Evolutionary conservation across 2,797 vertebrate genomes (phyloP).

Genomic region (Sphenodon punctatus): DNA sequence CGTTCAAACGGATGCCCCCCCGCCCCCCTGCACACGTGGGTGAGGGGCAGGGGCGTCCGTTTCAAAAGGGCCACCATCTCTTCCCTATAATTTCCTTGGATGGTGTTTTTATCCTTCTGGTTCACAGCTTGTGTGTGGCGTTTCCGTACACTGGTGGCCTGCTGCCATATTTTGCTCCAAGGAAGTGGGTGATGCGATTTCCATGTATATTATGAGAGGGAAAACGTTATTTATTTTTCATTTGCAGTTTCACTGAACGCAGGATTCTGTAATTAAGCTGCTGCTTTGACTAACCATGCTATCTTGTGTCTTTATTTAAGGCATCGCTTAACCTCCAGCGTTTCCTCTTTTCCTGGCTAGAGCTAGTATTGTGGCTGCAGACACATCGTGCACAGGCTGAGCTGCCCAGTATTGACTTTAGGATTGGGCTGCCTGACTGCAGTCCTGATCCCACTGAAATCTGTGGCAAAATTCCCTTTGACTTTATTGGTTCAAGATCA

Average conservation of each 20-base stretch:
- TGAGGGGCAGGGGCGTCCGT: too few species aligned
- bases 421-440: too few species aligned
- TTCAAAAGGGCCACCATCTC: too few species aligned
- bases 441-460: too few species aligned
- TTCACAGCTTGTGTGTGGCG: not conserved
- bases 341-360: not conserved
- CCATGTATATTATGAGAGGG: not conserved
- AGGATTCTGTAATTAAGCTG: not conserved
- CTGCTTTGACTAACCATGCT: not conserved
- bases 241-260: not conserved
- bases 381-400: too few species aligned
- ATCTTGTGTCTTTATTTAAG: not conserved
- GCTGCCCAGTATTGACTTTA: too few species aligned
- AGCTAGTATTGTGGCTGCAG: too few species aligned
- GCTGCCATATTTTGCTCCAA: not conserved
- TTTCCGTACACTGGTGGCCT: not conserved
- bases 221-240: slow-evolving; percentile 3
- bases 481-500: too few species aligned
- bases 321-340: not conserved
- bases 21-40: too few species aligned
- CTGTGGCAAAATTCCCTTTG: too few species aligned
- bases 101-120: not conserved
- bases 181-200: slow-evolving; percentile 3
- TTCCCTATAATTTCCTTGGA: not conserved
- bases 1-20: too few species aligned